Evolutionary conservation across 2,888 invertebrate genomes (phyloP).

Genomic region (Drosophila affinis): DNA sequence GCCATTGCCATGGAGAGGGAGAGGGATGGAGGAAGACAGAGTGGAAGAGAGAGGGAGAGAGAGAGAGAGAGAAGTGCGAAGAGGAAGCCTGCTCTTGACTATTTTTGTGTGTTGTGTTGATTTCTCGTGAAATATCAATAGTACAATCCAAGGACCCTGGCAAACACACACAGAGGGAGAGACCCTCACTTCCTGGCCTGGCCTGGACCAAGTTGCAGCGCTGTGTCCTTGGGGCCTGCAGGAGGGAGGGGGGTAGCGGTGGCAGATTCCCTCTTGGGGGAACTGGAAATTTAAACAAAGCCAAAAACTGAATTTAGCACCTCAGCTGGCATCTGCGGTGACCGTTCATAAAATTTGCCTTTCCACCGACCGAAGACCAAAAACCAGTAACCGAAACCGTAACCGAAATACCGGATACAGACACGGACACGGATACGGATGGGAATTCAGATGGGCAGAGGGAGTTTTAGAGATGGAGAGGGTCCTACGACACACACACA

Average conservation of each 20-base stretch:
- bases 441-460: background rate
- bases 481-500: too few species aligned
- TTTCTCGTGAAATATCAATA: constrained; percentile 79
- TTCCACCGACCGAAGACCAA: constrained; percentile 30
- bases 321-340: constrained; percentile 37
- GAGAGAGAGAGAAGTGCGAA: background rate
- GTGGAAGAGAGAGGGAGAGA: background rate
- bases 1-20: constrained; percentile 4
- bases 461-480: background rate
- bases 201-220: constrained; percentile 46
- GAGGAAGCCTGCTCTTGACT: constrained; percentile 45
- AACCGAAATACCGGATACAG: constrained; percentile 10
- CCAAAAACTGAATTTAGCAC: constrained; percentile 51
- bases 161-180: constrained; percentile 42
- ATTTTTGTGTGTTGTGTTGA: constrained; percentile 72
- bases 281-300: constrained; percentile 64
- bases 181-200: constrained; percentile 26
- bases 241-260: background rate
- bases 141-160: constrained; percentile 65
- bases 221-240: constrained; percentile 28
- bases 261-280: constrained; percentile 8
- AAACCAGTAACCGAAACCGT: constrained; percentile 17
- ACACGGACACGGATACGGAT: constrained; percentile 1
- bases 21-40: constrained; percentile 14
- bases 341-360: constrained; percentile 49